A percentile compares a stretch with the other conserved stretches of the same genome.
phyloP scores from a whole-genome alignment of 92 coral and sea anemone genomes.

The Muricea muricata region DNA sequence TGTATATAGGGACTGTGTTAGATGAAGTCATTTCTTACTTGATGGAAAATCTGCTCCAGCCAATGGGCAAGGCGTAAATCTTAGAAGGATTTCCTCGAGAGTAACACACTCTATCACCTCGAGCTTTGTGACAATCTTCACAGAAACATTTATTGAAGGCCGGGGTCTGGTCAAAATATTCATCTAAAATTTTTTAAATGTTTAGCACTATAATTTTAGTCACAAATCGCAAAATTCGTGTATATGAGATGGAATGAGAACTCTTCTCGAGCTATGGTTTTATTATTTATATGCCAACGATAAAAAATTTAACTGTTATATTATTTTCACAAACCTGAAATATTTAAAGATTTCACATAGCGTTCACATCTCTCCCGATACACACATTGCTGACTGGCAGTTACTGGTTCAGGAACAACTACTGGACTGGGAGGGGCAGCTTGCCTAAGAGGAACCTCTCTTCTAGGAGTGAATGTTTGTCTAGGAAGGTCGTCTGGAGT shows the following conservation, averaged over 20 bases:
- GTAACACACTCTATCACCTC: slow-evolving; percentile 80
- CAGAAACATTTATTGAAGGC: slow-evolving; percentile 78
- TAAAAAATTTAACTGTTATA: too few species aligned
- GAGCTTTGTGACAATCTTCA: slow-evolving; percentile 80
- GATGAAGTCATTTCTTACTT: slow-evolving; percentile 37
- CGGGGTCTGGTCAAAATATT: slow-evolving; percentile 62
- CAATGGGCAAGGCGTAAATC: slow-evolving; percentile 82
- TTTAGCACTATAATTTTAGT: neutral
- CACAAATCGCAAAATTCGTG: neutral
- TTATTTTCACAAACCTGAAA: slow-evolving; percentile 24
- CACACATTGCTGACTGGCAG: slow-evolving; percentile 2
- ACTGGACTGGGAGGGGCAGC: too few species aligned
- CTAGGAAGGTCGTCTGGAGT: too few species aligned
- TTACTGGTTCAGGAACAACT: too few species aligned
- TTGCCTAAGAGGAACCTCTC: too few species aligned
- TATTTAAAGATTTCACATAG: slow-evolving; percentile 26
- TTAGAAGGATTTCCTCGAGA: slow-evolving; percentile 83
- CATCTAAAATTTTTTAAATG: slow-evolving; percentile 60
- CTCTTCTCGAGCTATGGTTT: too few species aligned
- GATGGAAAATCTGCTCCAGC: slow-evolving; percentile 83
- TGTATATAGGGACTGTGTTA: too few species aligned
- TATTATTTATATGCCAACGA: too few species aligned
- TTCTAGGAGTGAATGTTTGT: too few species aligned
- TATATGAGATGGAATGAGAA: too few species aligned
- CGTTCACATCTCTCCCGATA: slow-evolving; percentile 36